Evolutionary conservation across 2,797 vertebrate species (phyloP).

Genomic region (Poecilia gillii): DNA sequence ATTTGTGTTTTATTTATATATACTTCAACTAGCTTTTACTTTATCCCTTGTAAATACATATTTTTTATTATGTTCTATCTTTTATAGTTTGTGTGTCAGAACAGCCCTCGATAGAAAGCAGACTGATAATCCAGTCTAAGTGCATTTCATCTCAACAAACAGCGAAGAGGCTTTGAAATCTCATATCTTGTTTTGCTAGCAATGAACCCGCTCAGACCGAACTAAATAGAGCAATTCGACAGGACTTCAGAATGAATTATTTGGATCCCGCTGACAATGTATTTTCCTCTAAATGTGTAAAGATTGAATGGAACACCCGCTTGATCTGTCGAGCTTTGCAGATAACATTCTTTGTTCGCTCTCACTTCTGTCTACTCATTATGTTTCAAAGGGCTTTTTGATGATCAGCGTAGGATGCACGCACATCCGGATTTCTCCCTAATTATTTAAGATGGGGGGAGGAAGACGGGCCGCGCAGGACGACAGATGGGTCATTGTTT

Average conservation of each 20-base stretch:
- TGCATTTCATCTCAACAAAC: neutral
- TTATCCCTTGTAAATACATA: neutral
- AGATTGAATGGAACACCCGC: slow-evolving; percentile 20
- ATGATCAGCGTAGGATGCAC: slow-evolving; percentile 59
- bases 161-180: slow-evolving; percentile 9
- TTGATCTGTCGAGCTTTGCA: slow-evolving; percentile 18
- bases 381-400: slow-evolving; percentile 61
- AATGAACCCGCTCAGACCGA: slow-evolving; percentile 10
- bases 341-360: slow-evolving; percentile 25
- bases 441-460: slow-evolving; percentile 60
- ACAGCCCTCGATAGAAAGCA: neutral
- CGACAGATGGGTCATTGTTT: slow-evolving; percentile 72
- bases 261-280: neutral
- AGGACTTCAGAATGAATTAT: neutral
- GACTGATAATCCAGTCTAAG: neutral
- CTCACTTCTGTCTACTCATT: slow-evolving; percentile 43
- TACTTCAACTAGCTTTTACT: neutral
- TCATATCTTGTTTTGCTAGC: neutral
- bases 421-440: slow-evolving; percentile 54
- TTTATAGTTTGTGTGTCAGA: neutral
- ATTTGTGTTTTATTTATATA: neutral
- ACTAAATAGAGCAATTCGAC: neutral
- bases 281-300: slow-evolving; percentile 18
- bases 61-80: neutral
- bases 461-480: slow-evolving; percentile 24